Conservation (phyloP, 2,797 vertebrate genomes). For the Artibeus jamaicensis region DNA sequence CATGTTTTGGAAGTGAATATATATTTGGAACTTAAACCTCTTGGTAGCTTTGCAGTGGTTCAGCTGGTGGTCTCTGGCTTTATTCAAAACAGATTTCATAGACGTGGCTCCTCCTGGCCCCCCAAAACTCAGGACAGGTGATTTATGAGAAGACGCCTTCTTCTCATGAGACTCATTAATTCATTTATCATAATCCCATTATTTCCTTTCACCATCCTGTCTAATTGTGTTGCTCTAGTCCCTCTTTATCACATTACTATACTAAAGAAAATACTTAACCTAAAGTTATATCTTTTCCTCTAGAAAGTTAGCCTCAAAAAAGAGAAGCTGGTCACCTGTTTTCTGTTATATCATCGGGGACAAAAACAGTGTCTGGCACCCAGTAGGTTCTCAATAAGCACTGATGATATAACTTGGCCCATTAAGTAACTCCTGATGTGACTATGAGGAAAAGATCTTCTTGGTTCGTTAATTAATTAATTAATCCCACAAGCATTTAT, state of each 20-base stretch:
- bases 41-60: background rate
- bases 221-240: background rate
- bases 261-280: background rate
- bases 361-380: background rate
- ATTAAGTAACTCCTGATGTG: background rate
- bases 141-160: background rate
- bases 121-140: background rate
- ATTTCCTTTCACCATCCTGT: background rate
- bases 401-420: background rate
- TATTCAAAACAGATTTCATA: background rate
- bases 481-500: background rate
- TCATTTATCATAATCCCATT: background rate
- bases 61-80: background rate
- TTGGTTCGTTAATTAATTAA: background rate
- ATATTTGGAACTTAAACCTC: background rate
- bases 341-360: background rate
- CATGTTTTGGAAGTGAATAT: background rate
- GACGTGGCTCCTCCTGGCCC: background rate
- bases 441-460: background rate
- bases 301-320: background rate
- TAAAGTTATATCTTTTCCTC: background rate
- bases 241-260: background rate
- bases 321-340: background rate
- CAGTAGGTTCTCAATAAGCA: background rate
- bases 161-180: background rate